A percentile compares a stretch with the other conserved stretches of the same genome.
Conservation (phyloP, 2,113 vertebrate genomes). For the Tympanuchus pallidicinctus region DNA sequence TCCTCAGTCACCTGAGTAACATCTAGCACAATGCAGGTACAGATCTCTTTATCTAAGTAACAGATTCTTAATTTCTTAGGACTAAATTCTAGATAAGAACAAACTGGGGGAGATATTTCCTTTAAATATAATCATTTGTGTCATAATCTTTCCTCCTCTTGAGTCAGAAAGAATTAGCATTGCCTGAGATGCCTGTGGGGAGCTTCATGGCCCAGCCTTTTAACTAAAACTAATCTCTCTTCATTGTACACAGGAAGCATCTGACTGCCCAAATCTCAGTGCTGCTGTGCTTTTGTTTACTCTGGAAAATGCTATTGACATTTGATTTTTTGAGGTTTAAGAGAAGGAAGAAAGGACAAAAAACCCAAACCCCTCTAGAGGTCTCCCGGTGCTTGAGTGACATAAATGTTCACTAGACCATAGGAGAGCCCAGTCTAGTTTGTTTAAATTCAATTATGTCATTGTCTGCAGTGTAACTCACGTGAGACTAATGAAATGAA, state of each 20-base stretch:
- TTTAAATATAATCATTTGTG: not conserved
- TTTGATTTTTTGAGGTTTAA: not conserved
- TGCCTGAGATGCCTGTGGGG: conserved; percentile 21
- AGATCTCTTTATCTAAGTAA: not conserved
- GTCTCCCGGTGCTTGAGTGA: conserved; percentile 18
- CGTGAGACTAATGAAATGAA: not conserved
- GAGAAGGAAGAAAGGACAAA: not conserved
- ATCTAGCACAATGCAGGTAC: fast-evolving
- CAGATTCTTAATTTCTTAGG: not conserved
- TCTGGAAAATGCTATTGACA: not conserved
- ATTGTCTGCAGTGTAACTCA: conserved; percentile 28
- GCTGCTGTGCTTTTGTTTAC: conserved; percentile 5
- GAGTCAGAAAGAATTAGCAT: not conserved
- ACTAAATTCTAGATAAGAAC: not conserved
- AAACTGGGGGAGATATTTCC: not conserved
- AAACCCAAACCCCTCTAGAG: not conserved
- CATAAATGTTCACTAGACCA: conserved; percentile 66
- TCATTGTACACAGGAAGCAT: not conserved
- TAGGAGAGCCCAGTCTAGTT: conserved; percentile 38
- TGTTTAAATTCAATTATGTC: conserved; percentile 54
- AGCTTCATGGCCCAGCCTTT: not conserved
- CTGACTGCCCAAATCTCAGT: conserved; percentile 6
- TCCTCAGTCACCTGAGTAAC: not conserved
- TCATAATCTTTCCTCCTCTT: not conserved
- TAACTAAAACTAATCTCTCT: conserved; percentile 11